phyloP scores from a whole-genome alignment of 2,113 vertebrate genomes.

The Chascanopsetta lugubris region DNA sequence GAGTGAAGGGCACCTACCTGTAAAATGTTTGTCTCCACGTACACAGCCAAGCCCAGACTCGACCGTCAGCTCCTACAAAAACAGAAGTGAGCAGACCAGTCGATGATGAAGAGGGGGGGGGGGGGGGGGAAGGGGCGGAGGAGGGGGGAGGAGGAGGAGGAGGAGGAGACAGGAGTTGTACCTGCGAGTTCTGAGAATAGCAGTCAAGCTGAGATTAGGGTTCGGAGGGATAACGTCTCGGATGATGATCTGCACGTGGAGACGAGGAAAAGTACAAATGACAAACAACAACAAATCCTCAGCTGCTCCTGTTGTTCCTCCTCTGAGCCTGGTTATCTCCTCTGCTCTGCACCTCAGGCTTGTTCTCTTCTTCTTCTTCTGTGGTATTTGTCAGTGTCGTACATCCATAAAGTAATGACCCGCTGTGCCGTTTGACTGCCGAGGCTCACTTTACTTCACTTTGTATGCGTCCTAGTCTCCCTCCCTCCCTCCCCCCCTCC shows the following conservation, averaged over 20 bases:
- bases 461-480: constrained; percentile 11
- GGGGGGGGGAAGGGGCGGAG: not conserved
- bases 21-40: constrained; percentile 18
- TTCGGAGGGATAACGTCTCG: constrained; percentile 33
- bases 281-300: not conserved
- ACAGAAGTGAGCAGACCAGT: constrained; percentile 10
- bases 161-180: no score
- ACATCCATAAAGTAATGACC: not conserved
- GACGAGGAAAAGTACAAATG: constrained; percentile 5
- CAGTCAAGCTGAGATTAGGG: constrained; percentile 32
- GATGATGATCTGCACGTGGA: constrained; percentile 14
- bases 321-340: not conserved
- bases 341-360: not conserved
- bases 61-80: not conserved
- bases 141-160: not conserved
- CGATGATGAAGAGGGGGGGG: constrained; percentile 8
- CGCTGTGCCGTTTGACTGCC: constrained; percentile 4
- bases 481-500: no score
- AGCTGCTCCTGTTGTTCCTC: not conserved
- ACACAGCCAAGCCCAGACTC: constrained; percentile 7
- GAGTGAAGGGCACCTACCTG: constrained; percentile 57
- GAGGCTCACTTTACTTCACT: constrained; percentile 2
- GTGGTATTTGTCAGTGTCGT: not conserved
- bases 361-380: constrained; percentile 13
- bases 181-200: constrained; percentile 33